Base-by-base conservation (phyloP, 2,888 invertebrate genomes). In the Himalopsyche tibetana region DNA sequence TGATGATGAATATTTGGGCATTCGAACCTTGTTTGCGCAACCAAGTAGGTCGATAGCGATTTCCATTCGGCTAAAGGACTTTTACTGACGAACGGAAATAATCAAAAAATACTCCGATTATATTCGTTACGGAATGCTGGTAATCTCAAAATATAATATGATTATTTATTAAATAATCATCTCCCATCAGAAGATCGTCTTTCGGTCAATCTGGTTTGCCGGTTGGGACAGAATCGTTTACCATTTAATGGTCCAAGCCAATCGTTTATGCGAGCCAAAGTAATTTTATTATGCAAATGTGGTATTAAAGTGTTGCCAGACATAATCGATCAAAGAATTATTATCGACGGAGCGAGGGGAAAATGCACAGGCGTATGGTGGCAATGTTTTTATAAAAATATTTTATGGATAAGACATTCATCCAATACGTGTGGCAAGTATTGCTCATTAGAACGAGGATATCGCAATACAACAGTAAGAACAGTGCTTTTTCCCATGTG, bases 271-370 rank as follows among this genome's bases (percentile, higher is more conserved):
- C 88, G 86, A 85, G 69, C 56, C 86, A 80, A 84, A 74, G 92
- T 92, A 93, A 93, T 93, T 93, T 92, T 92, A 93, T 93, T 93
- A 93, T 93, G 93, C 92, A 93, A 93, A 93, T 93, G 91, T 89
- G 89, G 91, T 90, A 90, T 93, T 89, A 92, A 93, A 92, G 93
- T 93, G 93, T 93, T 92, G 92, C 92, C 91, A 90, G 91, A 90
- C 90, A 91, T 92, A 92, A 93, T 92, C 91, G 91, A 90, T 92
- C 90, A 91, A 91, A 92, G 91, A 90, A 90, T 90, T 90, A 90
- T 90, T 90, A 63, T 63, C 63, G 90, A 89, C 89, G 87, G 80
- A 19, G 82, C 84, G 86, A 79, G 82, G 45, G 19, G 80, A n/a
- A 55, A n/a, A 28, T n/a, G 17, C 51, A 51, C 56, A 9, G 38